These are phyloP conservation scores for Alloscopus bannaensis DNA, from an alignment of 2,888 invertebrate species.

Conservation along the genomic window DNA sequence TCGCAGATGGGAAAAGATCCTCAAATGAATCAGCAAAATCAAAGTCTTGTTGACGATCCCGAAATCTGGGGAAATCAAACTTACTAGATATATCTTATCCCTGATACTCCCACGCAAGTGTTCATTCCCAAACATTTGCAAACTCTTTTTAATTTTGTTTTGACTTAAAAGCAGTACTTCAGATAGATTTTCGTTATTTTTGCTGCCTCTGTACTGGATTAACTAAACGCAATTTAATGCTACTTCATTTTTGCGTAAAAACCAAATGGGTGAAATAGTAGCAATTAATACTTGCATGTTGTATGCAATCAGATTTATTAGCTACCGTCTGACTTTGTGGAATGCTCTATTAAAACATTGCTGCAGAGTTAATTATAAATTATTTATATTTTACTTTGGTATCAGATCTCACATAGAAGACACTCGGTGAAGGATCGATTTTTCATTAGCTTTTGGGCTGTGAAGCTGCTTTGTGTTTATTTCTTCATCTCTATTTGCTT, in stretches of 20 bases:
- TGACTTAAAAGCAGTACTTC: constrained; percentile 13
- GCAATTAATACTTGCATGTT: too few relatives aligned
- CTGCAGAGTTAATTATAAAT: too few relatives aligned
- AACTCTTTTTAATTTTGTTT: constrained; percentile 11
- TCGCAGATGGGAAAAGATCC: constrained; percentile 62
- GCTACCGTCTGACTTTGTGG: too few relatives aligned
- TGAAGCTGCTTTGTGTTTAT: not conserved
- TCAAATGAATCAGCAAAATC: constrained; percentile 71
- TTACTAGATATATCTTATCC: constrained; percentile 63
- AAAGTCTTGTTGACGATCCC: constrained; percentile 73
- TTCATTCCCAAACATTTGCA: constrained; percentile 51
- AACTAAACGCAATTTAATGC: too few relatives aligned
- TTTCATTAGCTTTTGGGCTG: not conserved
- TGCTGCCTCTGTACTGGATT: too few relatives aligned
- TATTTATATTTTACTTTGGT: too few relatives aligned
- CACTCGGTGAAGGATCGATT: too few relatives aligned
- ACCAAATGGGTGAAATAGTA: too few relatives aligned
- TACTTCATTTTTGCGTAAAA: too few relatives aligned
- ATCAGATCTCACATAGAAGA: too few relatives aligned
- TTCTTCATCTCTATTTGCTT: constrained; percentile 12
- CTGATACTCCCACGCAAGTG: constrained; percentile 47
- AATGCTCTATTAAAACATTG: too few relatives aligned
- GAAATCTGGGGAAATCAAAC: constrained; percentile 73
- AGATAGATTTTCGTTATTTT: constrained; percentile 19
- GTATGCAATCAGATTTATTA: too few relatives aligned